Evolutionary conservation across 2,888 invertebrate species (phyloP), one percentile per base, ranked within the genome.

Genomic region (Drosophila formosana): DNA sequence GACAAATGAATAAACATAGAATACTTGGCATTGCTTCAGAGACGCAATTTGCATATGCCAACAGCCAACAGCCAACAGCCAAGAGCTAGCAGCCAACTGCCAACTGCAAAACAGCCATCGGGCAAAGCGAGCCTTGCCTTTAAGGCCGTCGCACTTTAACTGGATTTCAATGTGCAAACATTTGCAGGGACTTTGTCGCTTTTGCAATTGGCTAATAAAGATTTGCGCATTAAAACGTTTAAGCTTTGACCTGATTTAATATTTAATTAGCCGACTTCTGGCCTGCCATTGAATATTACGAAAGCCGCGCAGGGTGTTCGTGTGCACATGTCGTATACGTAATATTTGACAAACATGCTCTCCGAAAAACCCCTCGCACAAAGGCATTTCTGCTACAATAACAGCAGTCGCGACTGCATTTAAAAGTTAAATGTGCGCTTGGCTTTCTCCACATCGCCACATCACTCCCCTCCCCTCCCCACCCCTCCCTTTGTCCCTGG

Each of bases 251-350:
- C 89, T 62, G 65, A 52, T 75, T 89, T 66, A 89, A 85, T 85
- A 88, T 89, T 84, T 84, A 84, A 88, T 83, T 75, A 81, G 88
- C 65, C 52, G n/a, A 13, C 56, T 26, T 45, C 25, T 50, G 51
- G 47, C 52, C 64, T 34, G 50, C 41, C 72, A 82, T 72, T 80
- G 67, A 72, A 73, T 62, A 63, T 50, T 55, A 56, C 23, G 11
- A 39, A 47, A 11, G n/a, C n/a, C 34, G 30, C 5, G 41, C 72
- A 46, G 69, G 49, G 66, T 62, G 77, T 72, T 85, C 71, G 61
- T 69, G 68, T 63, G 74, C 76, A 79, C 83, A 67, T 77, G 83
- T 66, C 89, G 89, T 89, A 84, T 84, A 88, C 89, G 83, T 89
- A 74, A 88, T 80, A 77, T 89, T 88, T 73, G 82, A 71, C 85